Conservation (phyloP, 2,797 vertebrate species). For the Enteromius unitaeniatus region DNA sequence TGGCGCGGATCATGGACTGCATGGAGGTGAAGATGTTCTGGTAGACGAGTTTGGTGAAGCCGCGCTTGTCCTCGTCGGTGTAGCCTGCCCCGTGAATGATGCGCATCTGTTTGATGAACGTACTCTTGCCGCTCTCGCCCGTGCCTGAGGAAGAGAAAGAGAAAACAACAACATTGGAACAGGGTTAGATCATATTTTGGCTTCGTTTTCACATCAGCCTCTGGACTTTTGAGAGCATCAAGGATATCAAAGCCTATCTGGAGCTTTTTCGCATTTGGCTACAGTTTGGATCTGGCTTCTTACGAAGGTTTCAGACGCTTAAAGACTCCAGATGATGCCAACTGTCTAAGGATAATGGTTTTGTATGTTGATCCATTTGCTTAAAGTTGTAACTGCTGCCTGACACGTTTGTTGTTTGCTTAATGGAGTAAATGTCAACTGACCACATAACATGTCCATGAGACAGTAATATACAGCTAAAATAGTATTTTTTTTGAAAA, state of each 20-base stretch:
- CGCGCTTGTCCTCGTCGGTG: slow-evolving; percentile 96
- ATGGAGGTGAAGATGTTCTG: slow-evolving; percentile 99
- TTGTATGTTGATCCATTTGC: neutral
- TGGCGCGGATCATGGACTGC: slow-evolving; percentile 98
- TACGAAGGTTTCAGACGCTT: no score
- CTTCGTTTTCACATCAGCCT: neutral
- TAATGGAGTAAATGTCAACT: neutral
- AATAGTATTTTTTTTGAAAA: neutral
- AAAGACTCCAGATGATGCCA: neutral
- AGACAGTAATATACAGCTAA: neutral
- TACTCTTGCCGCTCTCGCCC: slow-evolving; percentile 98
- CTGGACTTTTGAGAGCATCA: neutral
- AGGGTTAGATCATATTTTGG: neutral
- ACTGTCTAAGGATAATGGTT: neutral
- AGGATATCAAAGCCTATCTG: neutral
- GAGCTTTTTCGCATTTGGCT: neutral
- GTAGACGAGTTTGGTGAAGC: slow-evolving; percentile 97
- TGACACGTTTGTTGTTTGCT: neutral
- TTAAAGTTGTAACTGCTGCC: neutral
- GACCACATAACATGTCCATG: neutral
- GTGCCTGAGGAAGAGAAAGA: slow-evolving; percentile 81
- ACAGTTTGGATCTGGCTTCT: neutral
- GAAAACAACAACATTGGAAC: neutral
- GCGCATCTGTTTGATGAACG: slow-evolving; percentile 99
- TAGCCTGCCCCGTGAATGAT: slow-evolving; percentile 98